Evolutionary conservation across 1,140 invertebrate genomes (phyloP).

Genomic region (Nasonia giraulti): DNA sequence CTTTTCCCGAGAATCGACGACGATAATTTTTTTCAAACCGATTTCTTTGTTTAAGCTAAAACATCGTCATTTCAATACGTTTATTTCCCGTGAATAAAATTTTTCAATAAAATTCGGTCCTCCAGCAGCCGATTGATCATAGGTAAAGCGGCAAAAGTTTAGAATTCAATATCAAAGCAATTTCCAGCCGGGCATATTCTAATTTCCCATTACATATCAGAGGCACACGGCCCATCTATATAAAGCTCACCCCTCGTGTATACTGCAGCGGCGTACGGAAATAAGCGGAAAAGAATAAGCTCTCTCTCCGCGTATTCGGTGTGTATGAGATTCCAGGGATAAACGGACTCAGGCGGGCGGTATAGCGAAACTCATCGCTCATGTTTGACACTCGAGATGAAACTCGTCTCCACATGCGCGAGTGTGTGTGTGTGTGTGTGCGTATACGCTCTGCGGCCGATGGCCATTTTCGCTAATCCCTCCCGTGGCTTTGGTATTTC

Average conservation of each 20-base stretch:
- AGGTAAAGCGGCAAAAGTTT: too few relatives aligned
- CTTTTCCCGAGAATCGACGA: too few relatives aligned
- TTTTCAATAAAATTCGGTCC: too few relatives aligned
- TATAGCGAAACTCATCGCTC: conserved; percentile 2
- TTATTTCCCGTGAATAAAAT: too few relatives aligned
- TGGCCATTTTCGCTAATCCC: conserved; percentile 35
- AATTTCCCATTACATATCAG: background rate
- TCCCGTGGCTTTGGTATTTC: conserved; percentile 25
- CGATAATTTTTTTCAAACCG: too few relatives aligned
- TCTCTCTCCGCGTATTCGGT: background rate
- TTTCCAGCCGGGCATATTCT: background rate
- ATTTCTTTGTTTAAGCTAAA: background rate
- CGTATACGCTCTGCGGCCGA: background rate
- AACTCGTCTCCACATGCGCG: background rate
- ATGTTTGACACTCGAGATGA: conserved; percentile 5
- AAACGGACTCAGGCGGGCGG: background rate
- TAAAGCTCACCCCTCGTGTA: background rate
- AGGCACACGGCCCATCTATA: background rate
- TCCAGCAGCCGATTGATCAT: too few relatives aligned
- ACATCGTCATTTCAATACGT: background rate
- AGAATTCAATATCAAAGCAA: conserved; percentile 1
- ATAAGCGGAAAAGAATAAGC: background rate
- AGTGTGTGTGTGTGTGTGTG: background rate
- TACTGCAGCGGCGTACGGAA: background rate
- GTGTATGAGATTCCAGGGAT: background rate